phyloP scores from a whole-genome alignment of 2,797 vertebrate genomes.

The Notoglanidium macrostoma region DNA sequence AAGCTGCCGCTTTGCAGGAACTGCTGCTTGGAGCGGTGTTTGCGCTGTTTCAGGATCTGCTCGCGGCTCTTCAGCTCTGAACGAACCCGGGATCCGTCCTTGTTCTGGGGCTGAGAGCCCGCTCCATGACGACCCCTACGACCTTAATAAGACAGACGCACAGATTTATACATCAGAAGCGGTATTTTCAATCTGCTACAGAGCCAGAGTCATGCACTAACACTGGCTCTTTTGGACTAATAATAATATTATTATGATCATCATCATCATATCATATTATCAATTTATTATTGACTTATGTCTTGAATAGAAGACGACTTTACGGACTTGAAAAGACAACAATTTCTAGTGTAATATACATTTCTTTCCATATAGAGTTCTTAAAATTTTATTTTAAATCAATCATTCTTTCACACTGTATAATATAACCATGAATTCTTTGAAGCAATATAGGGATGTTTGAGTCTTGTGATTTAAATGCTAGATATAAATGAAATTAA shows the following conservation, averaged over 20 bases:
- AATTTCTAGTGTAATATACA: neutral
- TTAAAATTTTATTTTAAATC: neutral
- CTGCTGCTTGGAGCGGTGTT: conserved; percentile 78
- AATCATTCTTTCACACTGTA: neutral
- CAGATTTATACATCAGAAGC: neutral
- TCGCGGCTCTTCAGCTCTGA: conserved; percentile 86
- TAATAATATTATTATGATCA: too few relatives aligned
- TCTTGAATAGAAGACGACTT: neutral
- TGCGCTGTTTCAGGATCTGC: conserved; percentile 93
- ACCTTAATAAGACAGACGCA: conserved; percentile 29
- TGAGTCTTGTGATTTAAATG: neutral
- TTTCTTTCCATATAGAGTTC: neutral
- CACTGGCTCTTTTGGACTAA: neutral
- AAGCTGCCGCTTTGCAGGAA: conserved; percentile 90
- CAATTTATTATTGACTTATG: neutral
- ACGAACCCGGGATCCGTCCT: conserved; percentile 58
- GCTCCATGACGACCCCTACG: conserved; percentile 44
- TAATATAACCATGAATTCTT: neutral
- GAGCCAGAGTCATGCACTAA: neutral
- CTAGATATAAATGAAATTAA: neutral
- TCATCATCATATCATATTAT: neutral
- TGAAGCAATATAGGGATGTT: neutral
- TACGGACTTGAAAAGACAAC: neutral
- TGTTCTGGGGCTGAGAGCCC: conserved; percentile 8
- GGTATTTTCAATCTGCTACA: neutral